Base-by-base conservation (phyloP, 2,888 invertebrate genomes). In the Xestia sexstrigata region DNA sequence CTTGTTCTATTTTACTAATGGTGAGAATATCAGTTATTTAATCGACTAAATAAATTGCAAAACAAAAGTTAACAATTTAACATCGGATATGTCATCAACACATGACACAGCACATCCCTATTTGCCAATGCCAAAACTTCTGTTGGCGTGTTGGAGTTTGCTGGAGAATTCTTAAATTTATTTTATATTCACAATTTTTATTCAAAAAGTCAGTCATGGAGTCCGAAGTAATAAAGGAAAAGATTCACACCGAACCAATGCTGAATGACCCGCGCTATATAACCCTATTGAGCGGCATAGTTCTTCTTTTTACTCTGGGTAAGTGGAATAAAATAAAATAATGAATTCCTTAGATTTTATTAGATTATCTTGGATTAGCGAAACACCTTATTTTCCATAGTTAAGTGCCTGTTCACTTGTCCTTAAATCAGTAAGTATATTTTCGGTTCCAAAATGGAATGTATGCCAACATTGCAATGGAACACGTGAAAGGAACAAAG, bases 221-320 rank as follows among this genome's bases (percentile, higher is more conserved):
- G 84, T 90, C 95, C 0, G 96, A 96, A 92, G 96, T 96, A 73
- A 88, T 94, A 35, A 96, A 96, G 85, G 96, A 96, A 89, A 96
- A 95, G 88, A 95, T 96, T 82, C 93, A 96, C 70, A 96, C 96
- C 9, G 95, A 96, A 80, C 96, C 96, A 1, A 91, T 96, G 84
- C 86, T 96, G 67, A 96, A 96, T 83, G 96, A 96, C 88, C 96
- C 95, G 63, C 93, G 95, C 85, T 96, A 96, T 90, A 95, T 96
- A 95, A 96, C 96, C 94, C 91, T 96, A 92, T 91, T 96, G 45
- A 96, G 96, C 90, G 87, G 94, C 75, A 91, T 96, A 80, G 93
- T 96, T 26, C 93, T 96, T 63, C 80, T 95, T 81, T 93, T 95
- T 87, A 96, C 96, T 66, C 85, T 96, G 30, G 87, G 96, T 96